Percentiles rank a stretch among this genome's conserved stretches.
phyloP scores from a whole-genome alignment of 1,140 invertebrate species.

The Zaprionus capensis region DNA sequence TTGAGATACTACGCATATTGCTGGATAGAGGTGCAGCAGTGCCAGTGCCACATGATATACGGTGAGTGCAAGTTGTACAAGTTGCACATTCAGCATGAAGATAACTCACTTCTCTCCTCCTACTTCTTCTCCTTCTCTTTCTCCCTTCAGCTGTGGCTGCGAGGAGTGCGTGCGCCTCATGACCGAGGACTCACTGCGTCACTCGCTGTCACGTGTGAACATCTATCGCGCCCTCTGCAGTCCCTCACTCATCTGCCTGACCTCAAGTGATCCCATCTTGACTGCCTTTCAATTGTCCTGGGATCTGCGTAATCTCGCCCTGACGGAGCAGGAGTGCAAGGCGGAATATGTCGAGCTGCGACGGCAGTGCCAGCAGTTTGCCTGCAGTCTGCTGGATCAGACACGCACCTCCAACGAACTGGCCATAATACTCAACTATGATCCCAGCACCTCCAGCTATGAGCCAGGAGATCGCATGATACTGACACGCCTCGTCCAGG shows the following conservation, averaged over 20 bases:
- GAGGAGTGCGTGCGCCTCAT: constrained; percentile 90
- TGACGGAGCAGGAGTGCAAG: constrained; percentile 92
- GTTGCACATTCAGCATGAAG: neutral
- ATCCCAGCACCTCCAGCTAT: constrained; percentile 88
- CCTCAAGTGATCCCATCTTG: constrained; percentile 92
- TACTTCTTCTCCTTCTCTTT: neutral
- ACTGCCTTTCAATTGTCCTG: constrained; percentile 93
- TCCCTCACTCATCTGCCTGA: constrained; percentile 94
- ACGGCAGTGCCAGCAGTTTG: constrained; percentile 95
- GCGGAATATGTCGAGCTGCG: constrained; percentile 92
- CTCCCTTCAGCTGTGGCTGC: constrained; percentile 88
- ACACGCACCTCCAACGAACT: constrained; percentile 95
- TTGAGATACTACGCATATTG: constrained; percentile 96
- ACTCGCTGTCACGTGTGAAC: constrained; percentile 95
- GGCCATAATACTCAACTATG: constrained; percentile 95
- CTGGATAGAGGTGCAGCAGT: constrained; percentile 94
- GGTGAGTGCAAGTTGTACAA: constrained; percentile 84
- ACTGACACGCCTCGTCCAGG: constrained; percentile 92
- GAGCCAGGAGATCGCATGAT: constrained; percentile 90
- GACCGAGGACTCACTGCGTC: constrained; percentile 91
- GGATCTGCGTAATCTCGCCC: constrained; percentile 91
- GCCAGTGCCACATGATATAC: constrained; percentile 94
- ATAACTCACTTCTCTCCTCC: neutral
- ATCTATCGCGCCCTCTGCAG: constrained; percentile 96
- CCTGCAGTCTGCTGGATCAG: constrained; percentile 94